phyloP scores from a whole-genome alignment of 2,797 vertebrate species.

The Tympanoctomys barrerae region DNA sequence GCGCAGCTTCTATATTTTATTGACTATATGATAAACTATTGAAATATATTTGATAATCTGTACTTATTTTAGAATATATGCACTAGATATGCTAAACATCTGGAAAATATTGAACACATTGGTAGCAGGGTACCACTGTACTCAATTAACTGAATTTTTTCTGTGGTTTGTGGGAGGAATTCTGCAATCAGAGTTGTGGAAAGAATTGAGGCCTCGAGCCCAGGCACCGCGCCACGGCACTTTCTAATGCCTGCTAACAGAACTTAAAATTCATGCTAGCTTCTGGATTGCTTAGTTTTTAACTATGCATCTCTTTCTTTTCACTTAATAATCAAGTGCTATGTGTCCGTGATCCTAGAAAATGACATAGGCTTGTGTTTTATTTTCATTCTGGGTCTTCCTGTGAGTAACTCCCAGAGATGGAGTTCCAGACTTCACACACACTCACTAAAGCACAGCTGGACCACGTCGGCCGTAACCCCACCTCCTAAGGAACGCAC shows the following conservation, averaged over 20 bases:
- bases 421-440: not conserved
- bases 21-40: conserved; percentile 17
- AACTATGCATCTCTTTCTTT: not conserved
- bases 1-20: not conserved
- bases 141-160: not conserved
- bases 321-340: not conserved
- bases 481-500: not conserved
- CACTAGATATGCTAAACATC: not conserved
- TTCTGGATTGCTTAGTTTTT: not conserved
- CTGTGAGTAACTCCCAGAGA: not conserved
- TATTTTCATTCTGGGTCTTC: not conserved
- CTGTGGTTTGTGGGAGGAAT: not conserved
- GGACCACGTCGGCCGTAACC: not conserved
- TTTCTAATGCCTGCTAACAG: not conserved
- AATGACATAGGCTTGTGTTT: not conserved
- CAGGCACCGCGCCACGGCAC: not conserved
- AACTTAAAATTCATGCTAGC: conserved; percentile 8
- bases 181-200: not conserved
- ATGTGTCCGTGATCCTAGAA: not conserved
- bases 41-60: conserved; percentile 15
- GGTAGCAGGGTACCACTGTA: too few relatives aligned
- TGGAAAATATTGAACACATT: not conserved
- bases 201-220: not conserved
- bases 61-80: not conserved
- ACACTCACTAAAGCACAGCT: not conserved